Percentiles rank a stretch among this genome's conserved stretches.
phyloP scores from a whole-genome alignment of 2,113 vertebrate species.

The Barbus barbus region DNA sequence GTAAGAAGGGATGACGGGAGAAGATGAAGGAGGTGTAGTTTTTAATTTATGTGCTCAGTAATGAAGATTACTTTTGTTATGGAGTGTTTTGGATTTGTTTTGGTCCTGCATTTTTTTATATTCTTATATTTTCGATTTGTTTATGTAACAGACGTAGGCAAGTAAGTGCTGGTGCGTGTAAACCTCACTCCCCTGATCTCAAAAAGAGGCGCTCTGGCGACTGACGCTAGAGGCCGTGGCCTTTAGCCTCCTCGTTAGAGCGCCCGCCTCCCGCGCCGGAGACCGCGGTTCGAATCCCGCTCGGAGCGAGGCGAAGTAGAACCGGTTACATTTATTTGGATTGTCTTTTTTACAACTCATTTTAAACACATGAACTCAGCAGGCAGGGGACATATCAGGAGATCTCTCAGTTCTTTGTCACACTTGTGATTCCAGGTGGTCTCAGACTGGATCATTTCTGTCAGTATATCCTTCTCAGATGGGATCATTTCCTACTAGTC shows the following conservation, averaged over 20 bases:
- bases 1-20: conserved; percentile 34
- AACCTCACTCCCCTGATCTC: too few relatives aligned
- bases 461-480: background rate
- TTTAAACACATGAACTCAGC: conserved; percentile 37
- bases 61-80: conserved; percentile 38
- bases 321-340: too few relatives aligned
- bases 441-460: background rate
- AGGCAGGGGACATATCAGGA: conserved; percentile 46
- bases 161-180: too few relatives aligned
- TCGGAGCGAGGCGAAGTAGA: too few relatives aligned
- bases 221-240: too few relatives aligned
- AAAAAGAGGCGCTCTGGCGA: too few relatives aligned
- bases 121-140: conserved; percentile 30
- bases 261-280: too few relatives aligned
- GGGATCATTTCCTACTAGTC: conserved; percentile 14
- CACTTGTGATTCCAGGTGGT: background rate
- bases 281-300: too few relatives aligned
- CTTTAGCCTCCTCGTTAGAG: too few relatives aligned
- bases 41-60: conserved; percentile 54
- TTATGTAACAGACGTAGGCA: too few relatives aligned
- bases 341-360: conserved; percentile 20
- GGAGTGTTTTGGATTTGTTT: conserved; percentile 41
- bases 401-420: conserved; percentile 23
- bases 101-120: conserved; percentile 32
- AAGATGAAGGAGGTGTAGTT: conserved; percentile 35